Percentiles rank a stretch among this genome's conserved stretches.
These are phyloP conservation scores for Dipodomys stephensi DNA, from an alignment of 2,113 vertebrate genomes.

Conservation along the genomic window DNA sequence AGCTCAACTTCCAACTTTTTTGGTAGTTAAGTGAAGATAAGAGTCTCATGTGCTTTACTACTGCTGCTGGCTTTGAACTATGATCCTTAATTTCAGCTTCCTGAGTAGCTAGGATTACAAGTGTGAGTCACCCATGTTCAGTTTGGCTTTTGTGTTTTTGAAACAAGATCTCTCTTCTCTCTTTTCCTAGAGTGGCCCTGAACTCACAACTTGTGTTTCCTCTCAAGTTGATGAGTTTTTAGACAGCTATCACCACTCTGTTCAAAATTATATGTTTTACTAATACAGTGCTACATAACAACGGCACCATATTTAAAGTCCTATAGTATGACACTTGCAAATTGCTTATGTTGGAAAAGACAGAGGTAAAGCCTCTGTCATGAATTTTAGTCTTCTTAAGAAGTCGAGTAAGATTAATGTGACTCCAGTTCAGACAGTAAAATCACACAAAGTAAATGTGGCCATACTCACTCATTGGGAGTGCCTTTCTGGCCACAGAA, in stretches of 20 bases:
- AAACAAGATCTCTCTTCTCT: no score
- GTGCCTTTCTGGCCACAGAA: slow-evolving; percentile 96
- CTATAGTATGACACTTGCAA: background rate
- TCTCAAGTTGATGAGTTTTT: no score
- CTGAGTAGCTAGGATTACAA: no score
- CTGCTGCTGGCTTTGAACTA: no score
- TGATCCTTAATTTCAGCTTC: no score
- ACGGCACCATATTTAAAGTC: background rate
- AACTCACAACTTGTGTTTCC: background rate
- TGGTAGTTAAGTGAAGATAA: no score
- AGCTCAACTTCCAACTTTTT: no score
- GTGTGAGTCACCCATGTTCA: no score
- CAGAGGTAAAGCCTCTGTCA: background rate
- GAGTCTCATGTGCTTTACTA: no score
- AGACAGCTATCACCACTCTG: no score
- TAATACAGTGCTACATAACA: slow-evolving; percentile 37
- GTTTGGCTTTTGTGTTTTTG: no score
- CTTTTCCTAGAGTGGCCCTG: no score
- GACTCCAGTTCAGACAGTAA: slow-evolving; percentile 14
- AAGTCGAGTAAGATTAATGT: background rate
- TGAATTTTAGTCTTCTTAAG: slow-evolving; percentile 12
- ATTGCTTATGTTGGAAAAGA: background rate
- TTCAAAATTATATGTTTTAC: slow-evolving; percentile 30
- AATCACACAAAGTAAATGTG: slow-evolving; percentile 1
- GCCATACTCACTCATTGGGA: slow-evolving; percentile 93